Conservation (phyloP, 1,140 invertebrate species). For the Homalodisca vitripennis region DNA sequence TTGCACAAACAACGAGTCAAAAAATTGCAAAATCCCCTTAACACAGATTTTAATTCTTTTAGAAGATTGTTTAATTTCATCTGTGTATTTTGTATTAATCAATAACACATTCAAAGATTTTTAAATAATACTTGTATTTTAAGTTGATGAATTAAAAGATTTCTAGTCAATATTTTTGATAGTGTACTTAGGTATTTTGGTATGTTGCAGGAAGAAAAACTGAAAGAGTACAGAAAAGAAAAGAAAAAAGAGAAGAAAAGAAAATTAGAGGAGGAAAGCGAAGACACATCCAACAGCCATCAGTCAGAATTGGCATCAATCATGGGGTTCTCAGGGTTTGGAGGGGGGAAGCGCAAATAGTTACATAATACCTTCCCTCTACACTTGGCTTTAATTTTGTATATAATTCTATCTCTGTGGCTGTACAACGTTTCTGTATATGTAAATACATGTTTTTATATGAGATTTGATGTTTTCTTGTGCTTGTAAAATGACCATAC, state of each 20-base stretch:
- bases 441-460: too few species aligned
- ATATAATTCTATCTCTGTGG: too few species aligned
- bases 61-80: not conserved
- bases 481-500: too few species aligned
- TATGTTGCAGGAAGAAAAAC: constrained; percentile 76
- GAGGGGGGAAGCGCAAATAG: constrained; percentile 72
- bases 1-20: not conserved
- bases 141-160: not conserved
- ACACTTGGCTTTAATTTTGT: too few species aligned
- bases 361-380: too few species aligned
- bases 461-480: too few species aligned
- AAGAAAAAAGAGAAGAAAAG: constrained; percentile 88
- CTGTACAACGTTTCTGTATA: too few species aligned
- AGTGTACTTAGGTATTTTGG: not conserved
- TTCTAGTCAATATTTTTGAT: not conserved
- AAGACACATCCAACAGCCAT: constrained; percentile 62
- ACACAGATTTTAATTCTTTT: not conserved
- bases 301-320: constrained; percentile 86
- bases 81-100: not conserved
- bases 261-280: constrained; percentile 72
- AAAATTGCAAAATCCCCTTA: not conserved
- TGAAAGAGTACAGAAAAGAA: constrained; percentile 90
- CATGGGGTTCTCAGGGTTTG: constrained; percentile 98
- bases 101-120: not conserved
- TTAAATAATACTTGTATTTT: not conserved